Percentiles rank a stretch among this genome's conserved stretches.
These are phyloP conservation scores for Phoebastria nigripes DNA, from an alignment of 2,797 vertebrate genomes.

Conservation along the genomic window DNA sequence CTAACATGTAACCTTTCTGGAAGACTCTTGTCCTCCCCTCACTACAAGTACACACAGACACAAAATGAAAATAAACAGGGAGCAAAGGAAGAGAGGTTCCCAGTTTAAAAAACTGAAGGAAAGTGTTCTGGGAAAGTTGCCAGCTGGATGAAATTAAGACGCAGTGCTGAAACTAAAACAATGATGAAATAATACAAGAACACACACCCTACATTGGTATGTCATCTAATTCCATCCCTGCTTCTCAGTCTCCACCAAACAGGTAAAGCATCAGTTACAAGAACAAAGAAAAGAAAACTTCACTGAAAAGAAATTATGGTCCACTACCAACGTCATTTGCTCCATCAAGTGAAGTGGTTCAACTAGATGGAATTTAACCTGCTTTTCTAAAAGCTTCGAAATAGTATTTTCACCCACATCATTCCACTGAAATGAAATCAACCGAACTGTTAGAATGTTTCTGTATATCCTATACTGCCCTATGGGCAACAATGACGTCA, in stretches of 20 bases:
- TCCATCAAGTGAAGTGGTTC: slow-evolving; percentile 45
- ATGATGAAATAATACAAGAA: slow-evolving; percentile 57
- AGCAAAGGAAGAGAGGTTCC: slow-evolving; percentile 34
- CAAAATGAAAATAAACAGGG: slow-evolving; percentile 9
- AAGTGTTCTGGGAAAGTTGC: slow-evolving; percentile 58
- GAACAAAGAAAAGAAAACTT: slow-evolving; percentile 37
- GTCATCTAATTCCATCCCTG: slow-evolving; percentile 51
- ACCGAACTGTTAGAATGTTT: slow-evolving; percentile 18
- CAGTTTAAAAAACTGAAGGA: slow-evolving; percentile 36
- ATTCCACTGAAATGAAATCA: slow-evolving; percentile 54
- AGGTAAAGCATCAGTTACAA: slow-evolving; percentile 50
- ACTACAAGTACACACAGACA: slow-evolving; percentile 43
- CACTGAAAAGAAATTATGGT: slow-evolving; percentile 41
- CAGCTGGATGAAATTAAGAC: slow-evolving; percentile 54
- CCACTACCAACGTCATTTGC: slow-evolving; percentile 9
- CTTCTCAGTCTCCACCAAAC: slow-evolving; percentile 32
- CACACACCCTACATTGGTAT: slow-evolving; percentile 26
- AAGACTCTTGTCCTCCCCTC: slow-evolving; percentile 27
- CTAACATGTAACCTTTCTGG: slow-evolving; percentile 1
- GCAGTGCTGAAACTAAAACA: slow-evolving; percentile 23
- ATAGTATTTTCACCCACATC: slow-evolving; percentile 35
- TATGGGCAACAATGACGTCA: slow-evolving; percentile 14
- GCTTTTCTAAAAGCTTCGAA: slow-evolving; percentile 28
- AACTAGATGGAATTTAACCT: slow-evolving; percentile 58
- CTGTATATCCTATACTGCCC: neutral